Evolutionary conservation across 2,113 vertebrate species (phyloP).

Genomic region (Hemicordylus capensis): DNA sequence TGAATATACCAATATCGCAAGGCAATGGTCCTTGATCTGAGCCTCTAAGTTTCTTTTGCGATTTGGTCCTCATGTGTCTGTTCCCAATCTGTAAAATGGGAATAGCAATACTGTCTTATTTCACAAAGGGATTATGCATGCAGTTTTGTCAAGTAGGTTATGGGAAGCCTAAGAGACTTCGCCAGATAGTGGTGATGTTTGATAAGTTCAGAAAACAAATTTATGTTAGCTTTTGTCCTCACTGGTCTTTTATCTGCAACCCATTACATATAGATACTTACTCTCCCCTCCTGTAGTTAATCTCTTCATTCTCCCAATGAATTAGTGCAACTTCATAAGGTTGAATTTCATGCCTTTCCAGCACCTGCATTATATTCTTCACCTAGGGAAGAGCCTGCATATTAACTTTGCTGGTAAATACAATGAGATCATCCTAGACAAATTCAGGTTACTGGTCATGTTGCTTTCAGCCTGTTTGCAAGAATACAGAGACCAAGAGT

Average conservation of each 20-base stretch:
- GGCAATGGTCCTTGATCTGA: neutral
- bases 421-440: neutral
- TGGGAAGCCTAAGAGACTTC: neutral
- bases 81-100: neutral
- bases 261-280: constrained; percentile 70
- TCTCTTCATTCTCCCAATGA: constrained; percentile 98
- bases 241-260: neutral
- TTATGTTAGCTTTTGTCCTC: neutral
- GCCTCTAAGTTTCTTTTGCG: neutral
- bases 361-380: constrained; percentile 84
- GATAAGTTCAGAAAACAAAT: neutral
- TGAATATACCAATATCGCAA: neutral
- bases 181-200: neutral
- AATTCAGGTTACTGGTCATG: neutral
- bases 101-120: neutral
- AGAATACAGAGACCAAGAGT: neutral
- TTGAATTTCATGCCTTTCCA: constrained; percentile 94
- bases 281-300: constrained; percentile 90
- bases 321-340: constrained; percentile 94
- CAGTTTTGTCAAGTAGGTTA: neutral
- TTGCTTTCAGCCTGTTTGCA: neutral
- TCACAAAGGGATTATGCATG: neutral
- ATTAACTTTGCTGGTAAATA: constrained; percentile 3
- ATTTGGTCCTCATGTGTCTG: neutral
- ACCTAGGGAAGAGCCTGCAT: constrained; percentile 72